These are phyloP conservation scores for Acronicta psi DNA, from an alignment of 2,888 invertebrate species.

Conservation along the genomic window DNA sequence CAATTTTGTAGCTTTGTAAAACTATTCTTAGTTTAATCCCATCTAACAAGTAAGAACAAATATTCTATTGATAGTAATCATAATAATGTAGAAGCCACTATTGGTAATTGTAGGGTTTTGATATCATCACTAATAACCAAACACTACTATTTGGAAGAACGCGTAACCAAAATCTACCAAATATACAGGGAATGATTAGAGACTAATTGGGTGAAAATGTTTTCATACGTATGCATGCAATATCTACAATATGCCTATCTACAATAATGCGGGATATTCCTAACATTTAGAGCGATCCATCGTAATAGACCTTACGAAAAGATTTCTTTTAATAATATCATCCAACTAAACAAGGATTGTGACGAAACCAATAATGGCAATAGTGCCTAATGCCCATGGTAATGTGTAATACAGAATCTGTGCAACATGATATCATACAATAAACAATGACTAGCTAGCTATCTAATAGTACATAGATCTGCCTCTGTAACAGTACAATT, in stretches of 20 bases:
- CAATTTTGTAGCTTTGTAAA: slow-evolving; percentile 18
- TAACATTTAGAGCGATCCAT: slow-evolving; percentile 30
- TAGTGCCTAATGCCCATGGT: slow-evolving; percentile 24
- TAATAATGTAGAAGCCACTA: too few relatives aligned
- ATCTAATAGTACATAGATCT: not conserved
- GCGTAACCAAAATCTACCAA: slow-evolving; percentile 17
- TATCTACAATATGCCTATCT: too few relatives aligned
- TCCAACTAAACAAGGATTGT: slow-evolving; percentile 30
- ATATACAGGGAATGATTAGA: slow-evolving; percentile 12
- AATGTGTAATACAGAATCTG: slow-evolving; percentile 32
- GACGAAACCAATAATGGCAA: slow-evolving; percentile 28
- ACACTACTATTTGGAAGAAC: slow-evolving; percentile 6
- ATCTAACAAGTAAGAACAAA: too few relatives aligned
- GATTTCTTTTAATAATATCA: slow-evolving; percentile 41
- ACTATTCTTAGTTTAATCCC: slow-evolving; percentile 5
- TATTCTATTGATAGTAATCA: too few relatives aligned
- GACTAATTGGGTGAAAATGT: slow-evolving; percentile 20
- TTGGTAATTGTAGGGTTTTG: too few relatives aligned
- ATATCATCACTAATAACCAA: not conserved
- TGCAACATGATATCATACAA: slow-evolving; percentile 42
- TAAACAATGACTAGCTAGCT: slow-evolving; percentile 31
- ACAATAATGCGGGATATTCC: slow-evolving; percentile 28
- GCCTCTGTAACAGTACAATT: slow-evolving; percentile 8
- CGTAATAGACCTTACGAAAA: slow-evolving; percentile 34
- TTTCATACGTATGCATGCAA: too few relatives aligned